These are phyloP conservation scores for Rhinichthys klamathensis DNA, from an alignment of 2,113 vertebrate genomes.

Conservation along the genomic window DNA sequence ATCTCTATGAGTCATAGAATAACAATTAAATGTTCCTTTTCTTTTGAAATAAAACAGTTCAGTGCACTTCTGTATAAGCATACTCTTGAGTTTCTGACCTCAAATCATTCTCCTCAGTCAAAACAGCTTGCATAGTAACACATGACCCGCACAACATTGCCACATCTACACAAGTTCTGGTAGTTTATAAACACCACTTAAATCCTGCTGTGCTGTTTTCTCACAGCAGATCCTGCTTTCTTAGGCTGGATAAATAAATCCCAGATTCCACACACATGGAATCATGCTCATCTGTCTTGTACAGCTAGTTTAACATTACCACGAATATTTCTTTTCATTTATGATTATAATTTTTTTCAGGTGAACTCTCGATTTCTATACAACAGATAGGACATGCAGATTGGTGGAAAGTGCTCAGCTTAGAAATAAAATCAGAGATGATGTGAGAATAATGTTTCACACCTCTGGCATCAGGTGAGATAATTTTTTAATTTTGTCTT, in stretches of 20 bases:
- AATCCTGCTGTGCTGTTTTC: conserved; percentile 3
- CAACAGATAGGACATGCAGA: background rate
- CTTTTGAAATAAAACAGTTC: background rate
- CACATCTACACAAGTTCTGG: background rate
- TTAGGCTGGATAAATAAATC: conserved; percentile 2
- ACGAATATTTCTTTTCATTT: background rate
- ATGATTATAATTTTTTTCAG: background rate
- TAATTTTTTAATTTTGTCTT: background rate
- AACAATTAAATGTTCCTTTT: background rate
- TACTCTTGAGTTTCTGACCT: background rate
- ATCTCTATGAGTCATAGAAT: too few species aligned
- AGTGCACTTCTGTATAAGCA: background rate
- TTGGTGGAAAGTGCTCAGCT: too few species aligned
- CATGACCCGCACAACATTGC: background rate
- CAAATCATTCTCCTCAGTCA: background rate
- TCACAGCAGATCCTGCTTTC: background rate
- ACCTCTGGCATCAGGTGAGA: background rate
- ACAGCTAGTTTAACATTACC: too few species aligned
- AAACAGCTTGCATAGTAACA: background rate
- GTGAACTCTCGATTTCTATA: background rate
- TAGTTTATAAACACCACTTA: conserved; percentile 5
- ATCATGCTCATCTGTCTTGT: background rate
- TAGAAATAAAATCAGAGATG: background rate
- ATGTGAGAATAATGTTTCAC: background rate
- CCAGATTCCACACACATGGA: background rate